Evolutionary conservation across 2,113 vertebrate genomes (phyloP).

Genomic region (Eublepharis macularius): DNA sequence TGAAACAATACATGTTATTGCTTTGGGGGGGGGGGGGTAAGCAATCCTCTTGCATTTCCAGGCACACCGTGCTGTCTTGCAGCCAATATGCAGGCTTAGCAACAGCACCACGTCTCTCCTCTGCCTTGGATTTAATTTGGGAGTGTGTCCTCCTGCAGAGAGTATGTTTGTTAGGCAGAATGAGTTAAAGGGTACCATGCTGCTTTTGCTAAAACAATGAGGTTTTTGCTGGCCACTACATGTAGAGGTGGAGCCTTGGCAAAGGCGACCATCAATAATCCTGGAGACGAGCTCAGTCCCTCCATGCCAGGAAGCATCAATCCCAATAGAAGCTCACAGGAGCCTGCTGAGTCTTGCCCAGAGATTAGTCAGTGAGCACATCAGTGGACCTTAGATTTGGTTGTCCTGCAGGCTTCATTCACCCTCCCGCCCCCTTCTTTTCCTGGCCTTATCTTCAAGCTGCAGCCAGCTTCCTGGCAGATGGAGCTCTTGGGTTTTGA

Average conservation of each 20-base stretch:
- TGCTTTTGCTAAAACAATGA: neutral
- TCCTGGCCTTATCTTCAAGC: neutral
- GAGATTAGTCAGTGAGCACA: neutral
- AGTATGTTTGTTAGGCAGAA: neutral
- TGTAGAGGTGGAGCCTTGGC: fast-evolving
- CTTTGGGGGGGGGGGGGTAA: too few relatives aligned
- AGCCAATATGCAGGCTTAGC: neutral
- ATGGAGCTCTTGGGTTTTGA: conserved; percentile 1
- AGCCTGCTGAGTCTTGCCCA: neutral
- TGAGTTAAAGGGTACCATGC: neutral
- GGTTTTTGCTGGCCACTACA: neutral
- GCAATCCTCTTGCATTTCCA: too few relatives aligned
- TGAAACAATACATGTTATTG: too few relatives aligned
- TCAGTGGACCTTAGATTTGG: neutral
- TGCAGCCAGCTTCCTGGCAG: neutral
- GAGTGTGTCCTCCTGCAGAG: neutral
- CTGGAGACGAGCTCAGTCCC: neutral
- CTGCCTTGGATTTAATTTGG: neutral
- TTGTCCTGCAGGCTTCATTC: fast-evolving
- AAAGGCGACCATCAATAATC: neutral
- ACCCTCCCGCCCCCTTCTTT: neutral
- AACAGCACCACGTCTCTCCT: neutral
- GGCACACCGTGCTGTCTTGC: neutral
- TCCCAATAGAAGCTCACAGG: neutral
- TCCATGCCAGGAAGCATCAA: neutral